Conservation (phyloP, 2,113 vertebrate species). For the Puma concolor region DNA sequence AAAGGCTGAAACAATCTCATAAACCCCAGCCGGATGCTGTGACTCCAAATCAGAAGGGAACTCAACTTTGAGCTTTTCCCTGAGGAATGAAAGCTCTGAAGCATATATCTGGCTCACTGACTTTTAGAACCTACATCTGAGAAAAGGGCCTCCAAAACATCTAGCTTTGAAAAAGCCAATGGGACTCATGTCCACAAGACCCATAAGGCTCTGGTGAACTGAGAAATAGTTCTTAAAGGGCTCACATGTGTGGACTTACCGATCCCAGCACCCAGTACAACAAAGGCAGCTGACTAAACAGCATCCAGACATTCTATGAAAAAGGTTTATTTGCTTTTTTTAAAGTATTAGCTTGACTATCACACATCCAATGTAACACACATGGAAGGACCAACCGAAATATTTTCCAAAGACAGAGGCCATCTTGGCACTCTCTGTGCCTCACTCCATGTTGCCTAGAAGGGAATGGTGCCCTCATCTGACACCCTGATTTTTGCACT, state of each 20-base stretch:
- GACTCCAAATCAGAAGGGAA: background rate
- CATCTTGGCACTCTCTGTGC: background rate
- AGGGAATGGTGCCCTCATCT: background rate
- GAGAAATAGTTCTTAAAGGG: background rate
- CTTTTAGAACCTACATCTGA: background rate
- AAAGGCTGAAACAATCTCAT: background rate
- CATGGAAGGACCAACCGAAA: background rate
- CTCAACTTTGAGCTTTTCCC: background rate
- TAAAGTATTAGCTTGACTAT: background rate
- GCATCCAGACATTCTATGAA: background rate
- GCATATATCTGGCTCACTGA: background rate
- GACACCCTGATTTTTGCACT: background rate
- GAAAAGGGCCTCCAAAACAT: background rate
- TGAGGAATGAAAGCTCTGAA: background rate
- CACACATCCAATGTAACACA: background rate
- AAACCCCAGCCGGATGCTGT: background rate
- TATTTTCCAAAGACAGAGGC: background rate
- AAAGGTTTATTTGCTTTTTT: background rate
- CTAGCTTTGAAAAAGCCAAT: background rate
- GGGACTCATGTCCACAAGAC: background rate
- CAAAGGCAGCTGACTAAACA: background rate
- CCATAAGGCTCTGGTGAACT: background rate
- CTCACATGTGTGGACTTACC: background rate
- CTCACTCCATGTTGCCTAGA: background rate
- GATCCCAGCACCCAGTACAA: background rate